Evolutionary conservation across 2,888 invertebrate species (phyloP), one percentile per base, ranked within the genome.

Genomic region (Plutella xylostella): DNA sequence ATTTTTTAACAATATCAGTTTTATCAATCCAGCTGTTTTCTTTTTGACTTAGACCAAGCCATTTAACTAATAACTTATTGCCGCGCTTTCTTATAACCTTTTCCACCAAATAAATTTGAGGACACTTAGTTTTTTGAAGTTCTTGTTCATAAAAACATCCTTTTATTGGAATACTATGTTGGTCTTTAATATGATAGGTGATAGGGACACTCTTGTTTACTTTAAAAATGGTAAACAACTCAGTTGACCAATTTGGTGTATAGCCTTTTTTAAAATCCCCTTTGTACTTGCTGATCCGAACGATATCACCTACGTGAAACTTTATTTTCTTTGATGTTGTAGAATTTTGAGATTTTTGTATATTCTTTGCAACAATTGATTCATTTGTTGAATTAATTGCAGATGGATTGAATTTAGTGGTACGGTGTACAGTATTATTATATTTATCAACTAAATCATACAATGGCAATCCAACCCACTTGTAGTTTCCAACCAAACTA

Each of bases 21-120:
- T 45, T n/a, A 40, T 40, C 35, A 51, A 54, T 52, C 52, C 54
- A 54, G 31, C 48, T 49, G 35, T 52, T 54, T 51, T 54, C 50
- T 2, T n/a, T 45, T 12, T n/a, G n/a, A n/a, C n/a, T n/a, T n/a
- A 50, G 25, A 5, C 50, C 50, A 31, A 50, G 39, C 47, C 47
- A 50, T 37, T 49, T 49, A n/a, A 49, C 49, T 37, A 42, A 42
- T 3, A 43, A 2, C 33, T 42, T 48, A 25, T 45, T 46, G 14
- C 37, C 37, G 2, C 9, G 21, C 18, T 19, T 43, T 34, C 33
- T 46, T 14, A 45, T 9, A 15, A 45, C 25, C 49, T 60, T 63
- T 52, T 63, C 60, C 15, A 66, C 49, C 35, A 65, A 46, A 52
- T 63, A 66, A 21, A 63, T 45, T 37, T 66, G 50, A 1, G 60